Base-by-base conservation (phyloP, 92 coral and sea anemone genomes). In the Isaurus tuberculatus region DNA sequence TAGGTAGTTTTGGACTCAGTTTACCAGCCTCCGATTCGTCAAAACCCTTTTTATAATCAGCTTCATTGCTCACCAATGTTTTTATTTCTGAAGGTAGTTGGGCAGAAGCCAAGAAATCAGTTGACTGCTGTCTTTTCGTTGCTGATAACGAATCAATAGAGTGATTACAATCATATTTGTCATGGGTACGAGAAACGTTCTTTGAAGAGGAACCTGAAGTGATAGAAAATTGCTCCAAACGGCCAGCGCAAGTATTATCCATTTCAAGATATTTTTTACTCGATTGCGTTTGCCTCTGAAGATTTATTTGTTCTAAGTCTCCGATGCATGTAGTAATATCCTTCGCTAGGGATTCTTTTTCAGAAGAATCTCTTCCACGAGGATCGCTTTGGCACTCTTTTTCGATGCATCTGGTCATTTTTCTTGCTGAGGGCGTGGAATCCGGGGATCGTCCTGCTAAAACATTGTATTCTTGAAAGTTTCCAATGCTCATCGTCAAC, bases 251-350 rank as follows among this genome's bases (percentile, higher is more conserved):
- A 15, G 74, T 70, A 1, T 34, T 37, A 36, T 70, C 74, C 74
- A 70, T 70, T 11, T 31, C 74, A 37, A 37, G 74, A 20, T 29
- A 70, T n/a, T 70, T 43, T 36, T 29, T 37, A 43, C 19, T 70
- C 27, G 74, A 70, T 7, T 5, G 49, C 26, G 17, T 31, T 70
- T 32, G 74, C 13, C 26, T 70, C 19, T 9, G 16, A 70, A 70
- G 74, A 20, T 32, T 34, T 16, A 11, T n/a, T n/a, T 70, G 31
- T 37, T 74, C 43, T 46, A 74, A 16, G 65, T 19, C 51, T 34
- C 17, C 43, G 22, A 17, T 48, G 31, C 65, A 74, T 7, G 80
- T 19, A 29, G 80, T 74, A 27, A 51, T 49, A 51, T 74, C 80
- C 80, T 49, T 74, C 8, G 48, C 48, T 16, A 25, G 8, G 51